Conservation (phyloP, 2,888 invertebrate genomes). For the Cheilosia grossa region DNA sequence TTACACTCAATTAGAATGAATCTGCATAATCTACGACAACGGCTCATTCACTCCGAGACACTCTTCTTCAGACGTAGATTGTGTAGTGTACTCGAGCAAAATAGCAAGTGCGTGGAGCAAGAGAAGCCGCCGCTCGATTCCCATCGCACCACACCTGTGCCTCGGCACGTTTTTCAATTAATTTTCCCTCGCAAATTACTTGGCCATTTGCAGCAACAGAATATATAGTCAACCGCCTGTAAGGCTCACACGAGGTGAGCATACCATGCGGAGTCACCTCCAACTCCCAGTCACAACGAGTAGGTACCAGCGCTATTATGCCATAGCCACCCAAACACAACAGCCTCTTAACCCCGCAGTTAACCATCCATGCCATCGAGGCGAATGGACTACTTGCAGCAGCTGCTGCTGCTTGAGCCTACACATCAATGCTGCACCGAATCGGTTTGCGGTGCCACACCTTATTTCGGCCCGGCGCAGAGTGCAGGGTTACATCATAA, state of each 20-base stretch:
- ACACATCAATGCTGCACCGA: conserved; percentile 39
- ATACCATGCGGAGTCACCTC: conserved; percentile 7
- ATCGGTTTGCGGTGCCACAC: conserved; percentile 54
- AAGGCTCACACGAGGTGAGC: not conserved
- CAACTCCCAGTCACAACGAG: conserved; percentile 16
- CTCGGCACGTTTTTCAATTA: conserved; percentile 58
- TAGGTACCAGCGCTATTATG: conserved; percentile 1
- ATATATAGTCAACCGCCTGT: not conserved
- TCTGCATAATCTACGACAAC: conserved; percentile 55
- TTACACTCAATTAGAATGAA: conserved; percentile 50
- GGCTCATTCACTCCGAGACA: conserved; percentile 12
- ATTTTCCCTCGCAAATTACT: conserved; percentile 28
- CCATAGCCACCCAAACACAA: conserved; percentile 1
- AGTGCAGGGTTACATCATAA: conserved; percentile 61
- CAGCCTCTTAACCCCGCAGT: conserved; percentile 31
- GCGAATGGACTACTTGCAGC: conserved; percentile 31
- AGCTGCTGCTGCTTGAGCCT: conserved; percentile 18
- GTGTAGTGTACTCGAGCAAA: not conserved
- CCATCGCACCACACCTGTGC: conserved; percentile 59
- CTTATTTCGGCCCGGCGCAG: conserved; percentile 21
- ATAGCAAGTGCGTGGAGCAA: not conserved
- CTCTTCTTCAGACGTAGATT: conserved; percentile 26
- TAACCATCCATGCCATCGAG: conserved; percentile 23
- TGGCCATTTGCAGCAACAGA: not conserved
- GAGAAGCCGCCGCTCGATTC: conserved; percentile 28